Percentiles rank a stretch among this genome's conserved stretches.
These are phyloP conservation scores for Tylochromis polylepis DNA, from an alignment of 2,113 vertebrate genomes.

Conservation along the genomic window DNA sequence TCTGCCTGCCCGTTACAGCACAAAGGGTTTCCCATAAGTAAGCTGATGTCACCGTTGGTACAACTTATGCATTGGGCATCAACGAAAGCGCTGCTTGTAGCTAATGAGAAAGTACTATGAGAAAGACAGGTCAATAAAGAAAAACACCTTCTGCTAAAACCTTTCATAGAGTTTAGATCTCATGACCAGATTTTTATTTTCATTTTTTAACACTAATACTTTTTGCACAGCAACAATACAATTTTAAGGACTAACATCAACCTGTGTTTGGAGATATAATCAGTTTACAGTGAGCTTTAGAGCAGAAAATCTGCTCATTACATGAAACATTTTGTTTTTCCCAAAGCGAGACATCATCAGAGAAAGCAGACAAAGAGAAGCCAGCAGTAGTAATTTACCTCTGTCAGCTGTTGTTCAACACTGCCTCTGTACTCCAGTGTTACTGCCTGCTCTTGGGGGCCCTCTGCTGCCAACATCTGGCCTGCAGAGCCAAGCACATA, in stretches of 20 bases:
- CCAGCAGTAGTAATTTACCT: slow-evolving; percentile 59
- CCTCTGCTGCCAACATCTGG: slow-evolving; percentile 63
- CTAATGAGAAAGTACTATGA: neutral
- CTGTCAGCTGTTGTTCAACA: slow-evolving; percentile 63
- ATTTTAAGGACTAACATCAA: neutral
- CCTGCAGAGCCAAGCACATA: slow-evolving; percentile 67
- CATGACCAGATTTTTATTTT: neutral
- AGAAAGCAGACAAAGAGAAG: slow-evolving; percentile 47
- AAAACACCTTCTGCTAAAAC: neutral
- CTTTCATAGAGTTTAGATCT: neutral
- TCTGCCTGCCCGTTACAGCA: slow-evolving; percentile 32
- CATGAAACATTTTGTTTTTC: neutral
- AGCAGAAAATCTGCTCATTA: neutral
- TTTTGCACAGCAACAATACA: neutral
- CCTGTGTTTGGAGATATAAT: neutral
- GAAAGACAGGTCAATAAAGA: neutral
- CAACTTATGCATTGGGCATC: slow-evolving; percentile 42
- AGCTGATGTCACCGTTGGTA: slow-evolving; percentile 52
- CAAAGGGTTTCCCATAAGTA: slow-evolving; percentile 40
- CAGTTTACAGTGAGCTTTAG: neutral
- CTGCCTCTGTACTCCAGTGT: slow-evolving; percentile 63
- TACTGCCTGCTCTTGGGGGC: slow-evolving; percentile 56
- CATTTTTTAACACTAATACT: neutral
- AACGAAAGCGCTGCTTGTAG: neutral
- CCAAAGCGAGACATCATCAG: neutral